These are phyloP conservation scores for Sesamia nonagrioides DNA, from an alignment of 1,140 invertebrate genomes.

Conservation along the genomic window DNA sequence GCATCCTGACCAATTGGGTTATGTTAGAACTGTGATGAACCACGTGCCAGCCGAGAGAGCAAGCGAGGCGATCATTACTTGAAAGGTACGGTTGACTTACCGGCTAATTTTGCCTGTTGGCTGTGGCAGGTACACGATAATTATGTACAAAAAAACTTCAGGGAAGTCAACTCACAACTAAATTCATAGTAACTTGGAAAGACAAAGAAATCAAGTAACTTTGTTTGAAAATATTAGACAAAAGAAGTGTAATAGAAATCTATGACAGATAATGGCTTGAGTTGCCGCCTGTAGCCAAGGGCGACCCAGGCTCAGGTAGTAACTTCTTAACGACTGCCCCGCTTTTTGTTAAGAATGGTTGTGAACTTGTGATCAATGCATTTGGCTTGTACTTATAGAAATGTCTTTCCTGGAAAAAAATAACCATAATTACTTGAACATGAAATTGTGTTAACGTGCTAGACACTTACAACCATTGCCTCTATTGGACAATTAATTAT, in stretches of 20 bases:
- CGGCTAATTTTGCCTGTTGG: too few relatives aligned
- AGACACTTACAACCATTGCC: neutral
- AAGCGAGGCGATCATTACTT: too few relatives aligned
- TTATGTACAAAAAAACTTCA: neutral
- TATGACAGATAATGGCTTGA: constrained; percentile 36
- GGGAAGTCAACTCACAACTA: neutral
- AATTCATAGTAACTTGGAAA: constrained; percentile 1
- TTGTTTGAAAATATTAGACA: constrained; percentile 34
- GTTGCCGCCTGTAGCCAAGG: constrained; percentile 38
- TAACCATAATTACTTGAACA: neutral
- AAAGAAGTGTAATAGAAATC: constrained; percentile 35
- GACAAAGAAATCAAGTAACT: constrained; percentile 21
- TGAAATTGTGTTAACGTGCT: neutral
- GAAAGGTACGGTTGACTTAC: too few relatives aligned
- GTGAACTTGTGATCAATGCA: constrained; percentile 24
- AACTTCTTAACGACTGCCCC: constrained; percentile 11
- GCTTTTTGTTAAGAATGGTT: neutral
- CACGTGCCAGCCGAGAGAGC: too few relatives aligned
- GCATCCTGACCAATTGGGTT: too few relatives aligned
- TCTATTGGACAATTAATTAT: constrained; percentile 4
- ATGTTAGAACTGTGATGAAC: too few relatives aligned
- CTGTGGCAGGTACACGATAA: too few relatives aligned
- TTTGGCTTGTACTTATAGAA: neutral
- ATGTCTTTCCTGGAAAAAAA: neutral
- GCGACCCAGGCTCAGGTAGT: constrained; percentile 35